These are phyloP conservation scores for Actinemys pallida DNA, from an alignment of 2,113 vertebrate genomes.

Conservation along the genomic window DNA sequence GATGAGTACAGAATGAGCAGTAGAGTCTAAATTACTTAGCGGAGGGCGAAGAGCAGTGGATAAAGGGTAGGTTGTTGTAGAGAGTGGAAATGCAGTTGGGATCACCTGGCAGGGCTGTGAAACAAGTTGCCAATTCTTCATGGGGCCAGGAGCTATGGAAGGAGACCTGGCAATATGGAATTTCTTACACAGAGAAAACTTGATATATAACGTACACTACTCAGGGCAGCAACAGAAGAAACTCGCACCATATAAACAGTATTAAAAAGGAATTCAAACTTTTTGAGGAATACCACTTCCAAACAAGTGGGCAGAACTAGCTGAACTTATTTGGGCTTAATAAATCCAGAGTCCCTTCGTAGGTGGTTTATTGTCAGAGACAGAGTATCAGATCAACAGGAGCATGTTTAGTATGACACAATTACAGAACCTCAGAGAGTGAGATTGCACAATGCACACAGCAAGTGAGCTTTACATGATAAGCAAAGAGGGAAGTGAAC, in stretches of 20 bases:
- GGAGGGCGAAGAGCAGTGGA: slow-evolving; percentile 30
- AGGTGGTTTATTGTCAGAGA: not conserved
- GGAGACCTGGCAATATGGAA: not conserved
- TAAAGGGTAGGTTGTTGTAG: slow-evolving; percentile 37
- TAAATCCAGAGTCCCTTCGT: not conserved
- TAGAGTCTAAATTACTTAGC: slow-evolving; percentile 20
- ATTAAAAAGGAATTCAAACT: not conserved
- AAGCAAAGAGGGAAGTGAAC: slow-evolving; percentile 21
- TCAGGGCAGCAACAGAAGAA: not conserved
- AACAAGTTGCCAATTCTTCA: not conserved
- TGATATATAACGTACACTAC: not conserved
- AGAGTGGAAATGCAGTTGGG: not conserved
- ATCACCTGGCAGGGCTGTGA: not conserved
- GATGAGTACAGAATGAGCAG: slow-evolving; percentile 20
- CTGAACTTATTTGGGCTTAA: slow-evolving; percentile 10
- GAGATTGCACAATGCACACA: slow-evolving; percentile 27
- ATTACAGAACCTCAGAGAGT: slow-evolving; percentile 50
- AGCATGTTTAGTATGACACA: slow-evolving; percentile 21
- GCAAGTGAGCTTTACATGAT: not conserved
- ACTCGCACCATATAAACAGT: not conserved
- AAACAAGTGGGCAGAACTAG: not conserved
- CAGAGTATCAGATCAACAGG: slow-evolving; percentile 3
- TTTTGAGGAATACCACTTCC: slow-evolving; percentile 10
- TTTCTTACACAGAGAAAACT: not conserved
- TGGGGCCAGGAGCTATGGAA: not conserved